Evolutionary conservation across 2,113 vertebrate genomes (phyloP).

Genomic region (Rhombomys opimus): DNA sequence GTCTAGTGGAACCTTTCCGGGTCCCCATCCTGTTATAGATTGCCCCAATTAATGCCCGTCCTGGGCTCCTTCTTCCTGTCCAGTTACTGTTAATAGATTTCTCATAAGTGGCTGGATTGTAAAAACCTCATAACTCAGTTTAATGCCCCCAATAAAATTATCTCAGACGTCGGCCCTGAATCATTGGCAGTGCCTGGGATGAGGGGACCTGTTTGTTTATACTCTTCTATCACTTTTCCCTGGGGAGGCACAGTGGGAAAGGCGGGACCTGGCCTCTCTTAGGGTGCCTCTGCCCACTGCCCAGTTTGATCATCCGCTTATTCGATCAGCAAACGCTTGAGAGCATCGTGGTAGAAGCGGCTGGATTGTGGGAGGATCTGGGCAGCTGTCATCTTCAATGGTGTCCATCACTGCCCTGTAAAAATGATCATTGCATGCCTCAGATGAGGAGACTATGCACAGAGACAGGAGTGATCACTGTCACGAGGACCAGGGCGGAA

Average conservation of each 20-base stretch:
- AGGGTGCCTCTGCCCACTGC: neutral
- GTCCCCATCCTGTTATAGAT: constrained; percentile 86
- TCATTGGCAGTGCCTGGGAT: constrained; percentile 70
- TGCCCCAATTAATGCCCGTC: constrained; percentile 87
- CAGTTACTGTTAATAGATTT: constrained; percentile 91
- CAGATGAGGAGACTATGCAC: neutral
- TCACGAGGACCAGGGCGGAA: neutral
- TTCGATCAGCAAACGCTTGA: neutral
- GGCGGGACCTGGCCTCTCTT: neutral
- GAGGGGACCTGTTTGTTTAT: constrained; percentile 71
- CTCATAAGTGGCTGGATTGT: constrained; percentile 91
- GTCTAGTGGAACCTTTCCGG: constrained; percentile 84
- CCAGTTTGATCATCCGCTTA: neutral
- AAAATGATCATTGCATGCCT: neutral
- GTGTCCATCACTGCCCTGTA: neutral
- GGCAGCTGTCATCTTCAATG: neutral
- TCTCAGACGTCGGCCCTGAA: constrained; percentile 85
- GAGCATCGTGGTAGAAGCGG: neutral
- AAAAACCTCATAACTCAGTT: constrained; percentile 91
- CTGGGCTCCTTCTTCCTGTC: constrained; percentile 87
- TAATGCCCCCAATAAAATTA: constrained; percentile 91
- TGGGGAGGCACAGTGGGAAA: neutral
- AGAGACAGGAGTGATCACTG: neutral
- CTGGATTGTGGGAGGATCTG: neutral
- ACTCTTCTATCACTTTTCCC: constrained; percentile 66